A percentile compares a stretch with the other conserved stretches of the same genome.
Conservation (phyloP, 2,797 vertebrate species). For the Anas bahamensis region DNA sequence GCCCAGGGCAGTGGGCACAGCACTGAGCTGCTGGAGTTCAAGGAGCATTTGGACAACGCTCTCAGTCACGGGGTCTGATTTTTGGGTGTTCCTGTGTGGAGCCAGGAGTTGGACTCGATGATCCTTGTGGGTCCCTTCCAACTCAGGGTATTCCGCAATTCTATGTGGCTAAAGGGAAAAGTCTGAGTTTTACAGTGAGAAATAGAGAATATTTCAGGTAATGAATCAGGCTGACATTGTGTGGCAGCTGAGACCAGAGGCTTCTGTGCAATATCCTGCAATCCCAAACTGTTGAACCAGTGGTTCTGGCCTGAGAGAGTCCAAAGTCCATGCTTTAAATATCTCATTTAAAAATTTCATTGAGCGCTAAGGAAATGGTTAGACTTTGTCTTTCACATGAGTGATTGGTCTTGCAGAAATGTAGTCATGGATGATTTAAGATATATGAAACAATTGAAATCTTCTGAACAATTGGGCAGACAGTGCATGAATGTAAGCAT, state of each 20-base stretch:
- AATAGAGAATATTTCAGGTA: slow-evolving; percentile 40
- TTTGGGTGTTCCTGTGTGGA: too few species aligned
- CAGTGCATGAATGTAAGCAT: not conserved
- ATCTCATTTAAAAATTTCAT: slow-evolving; percentile 57
- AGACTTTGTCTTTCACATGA: slow-evolving; percentile 18
- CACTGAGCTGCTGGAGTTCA: too few species aligned
- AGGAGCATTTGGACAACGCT: too few species aligned
- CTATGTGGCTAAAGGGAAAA: not conserved
- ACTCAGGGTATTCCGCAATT: too few species aligned
- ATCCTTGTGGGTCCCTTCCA: too few species aligned
- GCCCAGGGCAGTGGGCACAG: too few species aligned
- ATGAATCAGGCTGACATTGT: slow-evolving; percentile 44
- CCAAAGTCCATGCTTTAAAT: slow-evolving; percentile 66
- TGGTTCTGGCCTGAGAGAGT: slow-evolving; percentile 36
- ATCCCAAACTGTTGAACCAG: slow-evolving; percentile 53
- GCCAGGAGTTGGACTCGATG: too few species aligned
- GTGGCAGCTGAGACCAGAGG: slow-evolving; percentile 49
- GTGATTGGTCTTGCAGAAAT: slow-evolving; percentile 26
- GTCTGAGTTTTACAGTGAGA: slow-evolving; percentile 7
- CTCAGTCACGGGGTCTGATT: too few species aligned
- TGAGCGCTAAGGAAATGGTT: slow-evolving; percentile 27
- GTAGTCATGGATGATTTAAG: not conserved
- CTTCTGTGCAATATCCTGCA: slow-evolving; percentile 33
- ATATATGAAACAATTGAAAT: slow-evolving; percentile 10
- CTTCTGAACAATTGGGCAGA: not conserved